These are phyloP conservation scores for Rafetus swinhoei DNA, from an alignment of 2,113 vertebrate genomes.

Conservation along the genomic window DNA sequence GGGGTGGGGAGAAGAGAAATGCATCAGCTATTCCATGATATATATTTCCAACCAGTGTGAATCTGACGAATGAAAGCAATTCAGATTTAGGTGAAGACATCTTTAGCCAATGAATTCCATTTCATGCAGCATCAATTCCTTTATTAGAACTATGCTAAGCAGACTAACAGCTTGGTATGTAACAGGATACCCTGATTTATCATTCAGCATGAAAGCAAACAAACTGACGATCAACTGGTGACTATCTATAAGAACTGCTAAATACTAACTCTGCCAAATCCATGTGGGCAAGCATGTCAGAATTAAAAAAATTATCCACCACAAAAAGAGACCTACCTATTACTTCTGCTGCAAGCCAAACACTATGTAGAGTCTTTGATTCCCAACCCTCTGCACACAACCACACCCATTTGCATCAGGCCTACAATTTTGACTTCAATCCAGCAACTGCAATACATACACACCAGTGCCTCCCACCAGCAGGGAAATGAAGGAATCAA, in stretches of 20 bases:
- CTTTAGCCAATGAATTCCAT: constrained; percentile 19
- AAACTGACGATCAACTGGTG: neutral
- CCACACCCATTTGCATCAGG: neutral
- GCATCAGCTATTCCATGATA: neutral
- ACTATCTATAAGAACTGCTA: neutral
- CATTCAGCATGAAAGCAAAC: constrained; percentile 35
- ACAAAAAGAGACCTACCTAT: neutral
- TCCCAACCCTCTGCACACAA: neutral
- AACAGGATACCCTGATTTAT: constrained; percentile 8
- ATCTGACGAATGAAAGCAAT: neutral
- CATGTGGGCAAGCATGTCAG: neutral
- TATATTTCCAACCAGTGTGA: neutral
- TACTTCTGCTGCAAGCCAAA: neutral
- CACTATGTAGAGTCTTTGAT: constrained; percentile 20
- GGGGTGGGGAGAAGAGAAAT: neutral
- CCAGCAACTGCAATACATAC: constrained; percentile 13
- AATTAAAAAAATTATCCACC: neutral
- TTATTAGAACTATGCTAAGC: constrained; percentile 32
- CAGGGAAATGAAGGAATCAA: neutral
- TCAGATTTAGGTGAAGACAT: neutral
- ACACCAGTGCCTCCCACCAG: rapidly evolving
- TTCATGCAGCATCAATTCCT: constrained; percentile 49
- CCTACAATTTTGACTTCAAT: constrained; percentile 1
- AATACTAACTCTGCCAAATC: rapidly evolving
- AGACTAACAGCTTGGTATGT: constrained; percentile 26